Percentiles rank a stretch among this genome's conserved stretches.
Conservation (phyloP, 2,797 vertebrate genomes). For the Phylloscopus collybita region DNA sequence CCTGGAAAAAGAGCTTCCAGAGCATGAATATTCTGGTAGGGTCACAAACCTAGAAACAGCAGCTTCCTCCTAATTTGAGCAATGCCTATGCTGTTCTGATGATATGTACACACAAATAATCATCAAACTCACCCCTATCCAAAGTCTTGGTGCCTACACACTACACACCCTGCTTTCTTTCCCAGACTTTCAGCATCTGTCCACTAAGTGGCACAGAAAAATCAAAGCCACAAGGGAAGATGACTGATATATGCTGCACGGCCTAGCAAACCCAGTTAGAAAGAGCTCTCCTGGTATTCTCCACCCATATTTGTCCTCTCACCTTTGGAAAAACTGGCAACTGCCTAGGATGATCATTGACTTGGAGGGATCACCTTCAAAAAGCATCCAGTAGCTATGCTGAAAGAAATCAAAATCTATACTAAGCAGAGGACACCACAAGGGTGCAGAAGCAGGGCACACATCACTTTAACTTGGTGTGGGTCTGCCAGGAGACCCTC, state of each 20-base stretch:
- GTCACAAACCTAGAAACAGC: not conserved
- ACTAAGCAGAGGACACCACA: not conserved
- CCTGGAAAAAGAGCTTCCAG: not conserved
- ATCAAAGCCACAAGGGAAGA: not conserved
- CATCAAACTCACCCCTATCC: not conserved
- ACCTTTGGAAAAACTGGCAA: not conserved
- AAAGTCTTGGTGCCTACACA: not conserved
- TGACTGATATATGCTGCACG: not conserved
- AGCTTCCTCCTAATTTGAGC: not conserved
- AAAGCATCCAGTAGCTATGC: not conserved
- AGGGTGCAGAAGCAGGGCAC: not conserved
- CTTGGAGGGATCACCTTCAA: not conserved
- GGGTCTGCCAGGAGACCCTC: not conserved
- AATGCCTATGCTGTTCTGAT: not conserved
- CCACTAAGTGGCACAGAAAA: not conserved
- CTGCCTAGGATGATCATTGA: not conserved
- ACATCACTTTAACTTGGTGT: accelerated
- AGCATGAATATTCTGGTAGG: not conserved
- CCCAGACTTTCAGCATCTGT: not conserved
- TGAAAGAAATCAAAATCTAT: not conserved
- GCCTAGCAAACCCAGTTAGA: not conserved
- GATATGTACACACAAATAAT: not conserved
- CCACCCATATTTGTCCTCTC: not conserved
- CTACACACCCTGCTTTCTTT: not conserved
- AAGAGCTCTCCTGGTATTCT: not conserved